Conservation (phyloP, 2,888 invertebrate genomes). For the Melieria picta region DNA sequence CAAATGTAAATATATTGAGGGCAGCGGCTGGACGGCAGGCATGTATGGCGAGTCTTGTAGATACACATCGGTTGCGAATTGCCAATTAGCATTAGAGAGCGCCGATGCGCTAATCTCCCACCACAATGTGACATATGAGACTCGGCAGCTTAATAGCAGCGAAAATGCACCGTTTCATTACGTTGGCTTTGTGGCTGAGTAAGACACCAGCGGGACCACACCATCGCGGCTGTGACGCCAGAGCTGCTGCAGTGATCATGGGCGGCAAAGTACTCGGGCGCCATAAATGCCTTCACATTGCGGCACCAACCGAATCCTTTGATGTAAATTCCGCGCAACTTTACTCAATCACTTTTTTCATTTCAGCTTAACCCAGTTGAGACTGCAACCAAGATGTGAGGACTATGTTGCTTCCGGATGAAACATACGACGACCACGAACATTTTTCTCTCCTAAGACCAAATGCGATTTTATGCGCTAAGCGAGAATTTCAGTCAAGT, state of each 20-base stretch:
- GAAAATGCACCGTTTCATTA: too few species aligned
- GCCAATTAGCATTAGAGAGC: too few species aligned
- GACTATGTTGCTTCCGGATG: conserved; percentile 78
- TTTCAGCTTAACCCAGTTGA: not conserved
- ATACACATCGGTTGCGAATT: too few species aligned
- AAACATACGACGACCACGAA: conserved; percentile 72
- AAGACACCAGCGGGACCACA: too few species aligned
- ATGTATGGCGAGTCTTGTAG: too few species aligned
- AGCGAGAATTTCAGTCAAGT: conserved; percentile 9
- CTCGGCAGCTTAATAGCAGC: too few species aligned
- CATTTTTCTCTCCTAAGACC: conserved; percentile 31
- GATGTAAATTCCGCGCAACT: not conserved
- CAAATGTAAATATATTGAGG: too few species aligned
- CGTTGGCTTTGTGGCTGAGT: too few species aligned
- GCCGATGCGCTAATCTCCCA: too few species aligned
- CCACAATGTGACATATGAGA: too few species aligned
- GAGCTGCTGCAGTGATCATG: not conserved
- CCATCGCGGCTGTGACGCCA: too few species aligned
- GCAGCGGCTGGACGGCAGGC: too few species aligned
- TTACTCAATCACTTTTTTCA: not conserved
- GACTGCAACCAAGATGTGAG: conserved; percentile 51
- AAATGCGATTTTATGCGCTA: conserved; percentile 15
- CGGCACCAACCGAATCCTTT: not conserved
- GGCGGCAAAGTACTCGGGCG: not conserved
- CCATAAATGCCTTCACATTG: not conserved